These are phyloP conservation scores for Acipenser transmontanus DNA, from an alignment of 2,797 vertebrate genomes.

Conservation along the genomic window DNA sequence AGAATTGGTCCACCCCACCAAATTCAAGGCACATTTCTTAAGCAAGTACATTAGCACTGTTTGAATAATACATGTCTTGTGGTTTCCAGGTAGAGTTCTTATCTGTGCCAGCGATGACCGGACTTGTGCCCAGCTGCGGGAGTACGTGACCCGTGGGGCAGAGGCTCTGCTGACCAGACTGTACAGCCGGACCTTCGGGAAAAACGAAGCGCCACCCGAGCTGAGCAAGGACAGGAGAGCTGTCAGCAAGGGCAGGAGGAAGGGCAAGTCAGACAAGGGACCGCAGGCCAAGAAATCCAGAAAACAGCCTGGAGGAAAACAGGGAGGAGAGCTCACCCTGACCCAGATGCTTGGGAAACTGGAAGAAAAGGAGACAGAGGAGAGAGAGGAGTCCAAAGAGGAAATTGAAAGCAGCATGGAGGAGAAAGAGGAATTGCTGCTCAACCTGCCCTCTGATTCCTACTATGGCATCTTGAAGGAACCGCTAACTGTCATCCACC, in stretches of 20 bases:
- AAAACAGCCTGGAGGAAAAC: conserved; percentile 44
- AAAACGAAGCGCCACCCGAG: conserved; percentile 54
- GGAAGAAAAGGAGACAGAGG: conserved; percentile 32
- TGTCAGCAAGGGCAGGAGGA: conserved; percentile 39
- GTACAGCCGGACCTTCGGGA: conserved; percentile 74
- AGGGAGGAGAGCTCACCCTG: conserved; percentile 62
- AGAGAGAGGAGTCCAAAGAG: conserved; percentile 23
- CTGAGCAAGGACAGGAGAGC: conserved; percentile 41
- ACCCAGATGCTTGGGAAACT: conserved; percentile 72
- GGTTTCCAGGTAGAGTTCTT: conserved; percentile 73
- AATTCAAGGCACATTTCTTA: neutral
- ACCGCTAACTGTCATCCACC: conserved; percentile 84
- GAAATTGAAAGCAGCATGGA: conserved; percentile 27
- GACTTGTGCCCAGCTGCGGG: conserved; percentile 86
- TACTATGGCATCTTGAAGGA: conserved; percentile 84
- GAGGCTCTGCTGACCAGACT: conserved; percentile 73
- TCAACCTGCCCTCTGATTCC: conserved; percentile 74
- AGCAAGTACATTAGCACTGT: neutral
- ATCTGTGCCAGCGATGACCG: conserved; percentile 93
- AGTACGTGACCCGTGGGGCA: conserved; percentile 68
- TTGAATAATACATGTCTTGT: conserved; percentile 6
- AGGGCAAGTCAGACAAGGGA: conserved; percentile 39
- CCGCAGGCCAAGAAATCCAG: conserved; percentile 47
- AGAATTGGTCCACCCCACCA: too few relatives aligned
- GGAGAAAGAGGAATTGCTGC: conserved; percentile 49